Conservation (phyloP, 2,113 vertebrate genomes). For the Indri indri region DNA sequence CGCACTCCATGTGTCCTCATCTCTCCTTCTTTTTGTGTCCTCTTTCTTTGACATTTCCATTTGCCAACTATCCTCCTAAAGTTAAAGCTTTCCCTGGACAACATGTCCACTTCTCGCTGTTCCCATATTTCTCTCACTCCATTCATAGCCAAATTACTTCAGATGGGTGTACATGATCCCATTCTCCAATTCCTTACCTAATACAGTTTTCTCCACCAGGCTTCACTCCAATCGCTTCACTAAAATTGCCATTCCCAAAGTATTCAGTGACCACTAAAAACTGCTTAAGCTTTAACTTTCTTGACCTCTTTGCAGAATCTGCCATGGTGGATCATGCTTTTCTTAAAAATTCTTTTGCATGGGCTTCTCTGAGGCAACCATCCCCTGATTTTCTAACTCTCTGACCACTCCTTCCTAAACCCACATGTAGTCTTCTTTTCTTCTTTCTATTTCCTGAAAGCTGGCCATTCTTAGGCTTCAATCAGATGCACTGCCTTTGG, state of each 20-base stretch:
- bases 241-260: background rate
- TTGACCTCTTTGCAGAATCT: background rate
- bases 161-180: background rate
- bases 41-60: background rate
- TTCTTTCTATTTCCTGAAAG: background rate
- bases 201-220: background rate
- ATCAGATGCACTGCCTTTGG: background rate
- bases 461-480: background rate
- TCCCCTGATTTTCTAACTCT: background rate
- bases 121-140: background rate
- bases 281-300: background rate
- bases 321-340: background rate
- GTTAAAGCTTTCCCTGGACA: background rate
- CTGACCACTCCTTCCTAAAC: background rate
- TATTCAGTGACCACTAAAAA: background rate
- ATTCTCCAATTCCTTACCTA: background rate
- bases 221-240: background rate
- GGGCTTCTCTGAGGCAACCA: background rate
- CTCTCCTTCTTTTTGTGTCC: background rate
- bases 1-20: background rate
- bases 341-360: background rate
- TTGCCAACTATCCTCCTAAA: background rate
- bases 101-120: background rate
- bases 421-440: background rate
- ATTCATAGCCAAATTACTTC: background rate